phyloP scores from a whole-genome alignment of 2,113 vertebrate genomes.

The Stictonetta naevosa region DNA sequence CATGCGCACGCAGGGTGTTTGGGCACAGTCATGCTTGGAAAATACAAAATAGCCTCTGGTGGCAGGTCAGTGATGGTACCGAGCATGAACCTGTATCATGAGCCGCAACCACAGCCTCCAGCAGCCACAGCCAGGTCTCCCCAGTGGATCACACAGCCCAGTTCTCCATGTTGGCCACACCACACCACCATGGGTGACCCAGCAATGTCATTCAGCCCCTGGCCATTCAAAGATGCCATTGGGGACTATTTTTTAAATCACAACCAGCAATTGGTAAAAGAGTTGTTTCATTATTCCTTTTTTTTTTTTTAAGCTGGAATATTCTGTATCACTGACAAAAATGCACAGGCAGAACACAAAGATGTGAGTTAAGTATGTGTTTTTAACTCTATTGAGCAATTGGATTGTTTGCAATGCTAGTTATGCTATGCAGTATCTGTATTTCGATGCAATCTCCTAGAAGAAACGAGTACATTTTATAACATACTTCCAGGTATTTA shows the following conservation, averaged over 20 bases:
- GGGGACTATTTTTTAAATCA: not conserved
- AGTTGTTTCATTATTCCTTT: rapidly evolving
- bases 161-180: rapidly evolving
- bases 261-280: not conserved
- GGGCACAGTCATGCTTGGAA: not conserved
- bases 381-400: not conserved
- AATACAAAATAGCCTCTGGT: rapidly evolving
- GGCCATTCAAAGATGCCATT: not conserved
- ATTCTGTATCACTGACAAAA: not conserved
- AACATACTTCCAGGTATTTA: not conserved
- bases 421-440: not conserved
- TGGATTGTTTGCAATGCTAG: not conserved
- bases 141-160: rapidly evolving
- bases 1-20: rapidly evolving
- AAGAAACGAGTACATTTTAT: not conserved
- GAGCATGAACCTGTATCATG: not conserved
- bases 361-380: not conserved
- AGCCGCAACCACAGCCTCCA: not conserved
- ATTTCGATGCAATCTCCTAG: not conserved
- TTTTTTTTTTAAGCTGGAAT: not conserved
- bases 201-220: not conserved
- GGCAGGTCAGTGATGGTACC: not conserved
- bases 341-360: not conserved
- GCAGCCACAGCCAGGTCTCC: not conserved
- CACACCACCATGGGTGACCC: not conserved